Percentiles rank a stretch among this genome's conserved stretches.
Evolutionary conservation across 2,113 vertebrate species (phyloP).

Genomic region (Rhegmatorhina hoffmannsi): DNA sequence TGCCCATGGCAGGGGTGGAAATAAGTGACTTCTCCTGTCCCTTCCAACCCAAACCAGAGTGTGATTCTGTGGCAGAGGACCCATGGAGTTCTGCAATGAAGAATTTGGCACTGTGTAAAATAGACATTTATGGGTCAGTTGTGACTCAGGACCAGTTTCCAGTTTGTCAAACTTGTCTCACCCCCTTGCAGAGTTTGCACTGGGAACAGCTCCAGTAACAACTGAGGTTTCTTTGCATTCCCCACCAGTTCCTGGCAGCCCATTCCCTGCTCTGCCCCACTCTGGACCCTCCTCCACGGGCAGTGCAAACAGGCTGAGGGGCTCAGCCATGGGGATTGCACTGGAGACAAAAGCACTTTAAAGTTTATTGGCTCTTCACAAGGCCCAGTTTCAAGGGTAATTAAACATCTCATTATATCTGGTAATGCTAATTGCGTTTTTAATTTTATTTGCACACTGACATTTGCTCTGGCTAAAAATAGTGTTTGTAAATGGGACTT

Average conservation of each 20-base stretch:
- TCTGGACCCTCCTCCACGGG: accelerated
- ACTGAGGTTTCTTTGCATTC: background rate
- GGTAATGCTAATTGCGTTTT: constrained; percentile 62
- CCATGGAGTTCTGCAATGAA: background rate
- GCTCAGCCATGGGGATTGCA: background rate
- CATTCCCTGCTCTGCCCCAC: background rate
- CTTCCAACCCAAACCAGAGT: background rate
- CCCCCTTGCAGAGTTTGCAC: background rate
- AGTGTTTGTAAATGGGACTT: background rate
- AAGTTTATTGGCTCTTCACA: constrained; percentile 36
- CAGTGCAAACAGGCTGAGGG: background rate
- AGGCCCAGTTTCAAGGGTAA: constrained; percentile 60
- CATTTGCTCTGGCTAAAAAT: constrained; percentile 65
- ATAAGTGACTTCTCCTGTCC: too few species aligned
- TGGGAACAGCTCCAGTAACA: background rate
- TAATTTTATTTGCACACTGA: constrained; percentile 66
- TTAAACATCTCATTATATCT: constrained; percentile 70
- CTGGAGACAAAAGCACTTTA: constrained; percentile 6
- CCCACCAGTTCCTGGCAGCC: background rate
- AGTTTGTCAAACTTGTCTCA: background rate
- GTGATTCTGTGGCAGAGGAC: background rate
- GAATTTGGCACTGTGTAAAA: background rate
- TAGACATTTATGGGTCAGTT: too few species aligned
- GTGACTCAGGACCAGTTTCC: background rate
- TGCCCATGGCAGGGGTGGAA: background rate